Conservation (phyloP, 2,797 vertebrate genomes). For the Pangasius larnaudii region DNA sequence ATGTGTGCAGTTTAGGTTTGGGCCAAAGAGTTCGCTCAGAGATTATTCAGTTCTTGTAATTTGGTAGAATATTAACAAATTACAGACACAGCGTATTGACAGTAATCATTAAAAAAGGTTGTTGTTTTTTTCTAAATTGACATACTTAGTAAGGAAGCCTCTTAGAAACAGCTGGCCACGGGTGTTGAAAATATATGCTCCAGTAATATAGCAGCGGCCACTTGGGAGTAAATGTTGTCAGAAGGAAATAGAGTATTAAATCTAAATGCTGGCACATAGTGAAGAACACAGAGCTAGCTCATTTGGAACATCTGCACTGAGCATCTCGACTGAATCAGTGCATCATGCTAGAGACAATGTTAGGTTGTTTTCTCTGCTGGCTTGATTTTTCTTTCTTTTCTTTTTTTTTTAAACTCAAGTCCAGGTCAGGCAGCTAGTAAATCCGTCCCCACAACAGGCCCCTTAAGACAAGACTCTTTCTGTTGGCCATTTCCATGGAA, state of each 20-base stretch:
- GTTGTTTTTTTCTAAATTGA: neutral
- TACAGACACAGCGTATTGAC: neutral
- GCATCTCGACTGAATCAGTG: slow-evolving; percentile 54
- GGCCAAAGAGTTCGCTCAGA: neutral
- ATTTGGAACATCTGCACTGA: slow-evolving; percentile 52
- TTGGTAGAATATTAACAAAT: slow-evolving; percentile 12
- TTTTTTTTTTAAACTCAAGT: slow-evolving; percentile 58
- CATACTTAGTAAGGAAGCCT: neutral
- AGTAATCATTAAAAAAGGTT: neutral
- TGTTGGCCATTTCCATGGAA: slow-evolving; percentile 81
- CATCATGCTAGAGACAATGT: slow-evolving; percentile 63
- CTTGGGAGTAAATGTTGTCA: neutral
- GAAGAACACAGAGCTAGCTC: slow-evolving; percentile 24
- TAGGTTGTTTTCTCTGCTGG: slow-evolving; percentile 66
- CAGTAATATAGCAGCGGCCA: neutral
- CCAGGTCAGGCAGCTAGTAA: slow-evolving; percentile 61
- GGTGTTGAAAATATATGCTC: neutral
- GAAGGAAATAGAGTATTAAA: slow-evolving; percentile 10
- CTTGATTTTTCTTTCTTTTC: slow-evolving; percentile 65
- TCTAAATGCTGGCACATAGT: slow-evolving; percentile 10
- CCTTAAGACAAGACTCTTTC: slow-evolving; percentile 84
- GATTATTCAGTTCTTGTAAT: neutral
- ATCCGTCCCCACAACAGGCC: slow-evolving; percentile 72
- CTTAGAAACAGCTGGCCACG: neutral
- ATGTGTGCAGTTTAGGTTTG: neutral